These are phyloP conservation scores for Corydoras maculifer DNA, from an alignment of 2,113 vertebrate genomes.

Conservation along the genomic window DNA sequence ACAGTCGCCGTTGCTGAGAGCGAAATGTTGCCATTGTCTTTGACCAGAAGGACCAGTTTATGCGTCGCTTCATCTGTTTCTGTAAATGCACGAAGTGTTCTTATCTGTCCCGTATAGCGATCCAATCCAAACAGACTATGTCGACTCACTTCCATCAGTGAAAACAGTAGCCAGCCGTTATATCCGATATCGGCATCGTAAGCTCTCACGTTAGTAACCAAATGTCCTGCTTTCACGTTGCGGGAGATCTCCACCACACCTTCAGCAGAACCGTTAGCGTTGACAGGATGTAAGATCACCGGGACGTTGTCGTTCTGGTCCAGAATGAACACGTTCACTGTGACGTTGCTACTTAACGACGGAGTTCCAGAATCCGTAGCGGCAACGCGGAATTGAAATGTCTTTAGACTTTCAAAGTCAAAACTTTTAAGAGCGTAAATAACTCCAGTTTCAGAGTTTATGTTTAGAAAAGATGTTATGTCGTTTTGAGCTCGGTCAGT, in stretches of 20 bases:
- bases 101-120: conserved; percentile 50
- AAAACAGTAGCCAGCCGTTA: conserved; percentile 51
- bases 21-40: conserved; percentile 50
- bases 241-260: conserved; percentile 43
- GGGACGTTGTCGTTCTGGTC: conserved; percentile 55
- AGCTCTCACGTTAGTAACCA: conserved; percentile 49
- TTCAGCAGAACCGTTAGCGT: conserved; percentile 41
- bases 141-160: conserved; percentile 46
- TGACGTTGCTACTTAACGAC: conserved; percentile 40
- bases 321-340: conserved; percentile 51
- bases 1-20: conserved; percentile 45
- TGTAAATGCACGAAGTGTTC: conserved; percentile 46
- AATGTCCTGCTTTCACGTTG: conserved; percentile 45
- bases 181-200: conserved; percentile 54
- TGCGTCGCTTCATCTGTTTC: conserved; percentile 47
- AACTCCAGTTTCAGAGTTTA: conserved; percentile 46
- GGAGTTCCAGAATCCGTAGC: conserved; percentile 48
- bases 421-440: conserved; percentile 44
- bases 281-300: conserved; percentile 45
- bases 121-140: conserved; percentile 47
- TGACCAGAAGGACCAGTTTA: conserved; percentile 47
- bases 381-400: conserved; percentile 37
- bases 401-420: conserved; percentile 47
- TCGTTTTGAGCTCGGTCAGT: conserved; percentile 25
- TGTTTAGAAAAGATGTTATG: conserved; percentile 39